Conservation (phyloP, 1,140 invertebrate genomes). For the Meteorus sp. region DNA sequence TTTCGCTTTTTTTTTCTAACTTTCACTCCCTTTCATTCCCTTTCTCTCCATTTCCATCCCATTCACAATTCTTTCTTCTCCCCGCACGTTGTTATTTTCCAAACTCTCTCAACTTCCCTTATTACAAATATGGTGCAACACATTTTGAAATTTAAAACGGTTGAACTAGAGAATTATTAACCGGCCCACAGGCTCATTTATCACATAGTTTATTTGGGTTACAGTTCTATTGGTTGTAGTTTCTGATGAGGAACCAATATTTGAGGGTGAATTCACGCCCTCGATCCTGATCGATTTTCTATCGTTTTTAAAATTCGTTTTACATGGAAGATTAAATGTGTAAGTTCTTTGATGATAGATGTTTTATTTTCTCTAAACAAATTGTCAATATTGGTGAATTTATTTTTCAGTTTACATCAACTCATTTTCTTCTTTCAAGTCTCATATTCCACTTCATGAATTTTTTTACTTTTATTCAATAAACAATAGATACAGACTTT, state of each 20-base stretch:
- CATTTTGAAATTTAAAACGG: slow-evolving; percentile 20
- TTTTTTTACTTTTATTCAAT: too few species aligned
- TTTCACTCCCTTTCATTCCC: background rate
- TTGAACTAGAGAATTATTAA: slow-evolving; percentile 17
- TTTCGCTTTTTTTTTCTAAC: slow-evolving; percentile 2
- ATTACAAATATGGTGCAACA: slow-evolving; percentile 10
- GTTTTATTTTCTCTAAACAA: too few species aligned
- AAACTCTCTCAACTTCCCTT: background rate
- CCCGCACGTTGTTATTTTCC: background rate
- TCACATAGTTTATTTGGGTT: background rate
- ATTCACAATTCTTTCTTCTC: background rate
- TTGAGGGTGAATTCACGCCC: background rate
- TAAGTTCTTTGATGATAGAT: background rate
- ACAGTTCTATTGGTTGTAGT: background rate
- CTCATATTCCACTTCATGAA: too few species aligned
- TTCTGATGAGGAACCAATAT: background rate
- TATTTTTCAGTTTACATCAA: too few species aligned
- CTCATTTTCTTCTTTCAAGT: too few species aligned
- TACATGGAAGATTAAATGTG: background rate
- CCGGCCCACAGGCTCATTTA: background rate
- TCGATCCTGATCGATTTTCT: background rate
- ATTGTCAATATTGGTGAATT: too few species aligned
- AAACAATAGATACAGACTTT: too few species aligned
- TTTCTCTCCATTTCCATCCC: background rate
- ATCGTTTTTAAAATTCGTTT: slow-evolving; percentile 6